Evolutionary conservation across 2,797 vertebrate species (phyloP).

Genomic region (Remorina albescens): DNA sequence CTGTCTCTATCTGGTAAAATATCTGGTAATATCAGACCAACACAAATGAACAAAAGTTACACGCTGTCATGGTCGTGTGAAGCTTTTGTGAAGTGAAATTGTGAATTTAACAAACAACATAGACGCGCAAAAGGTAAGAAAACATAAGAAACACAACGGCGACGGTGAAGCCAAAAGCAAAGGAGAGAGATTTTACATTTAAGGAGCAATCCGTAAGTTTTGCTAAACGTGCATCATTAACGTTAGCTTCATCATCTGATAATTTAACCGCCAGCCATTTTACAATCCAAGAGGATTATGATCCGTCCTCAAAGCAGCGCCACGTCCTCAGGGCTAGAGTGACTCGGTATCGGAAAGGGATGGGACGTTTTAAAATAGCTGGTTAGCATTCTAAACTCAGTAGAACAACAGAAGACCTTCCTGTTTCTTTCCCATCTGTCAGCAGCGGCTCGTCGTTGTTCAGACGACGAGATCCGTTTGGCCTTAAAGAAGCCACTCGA

Average conservation of each 20-base stretch:
- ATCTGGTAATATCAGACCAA: background rate
- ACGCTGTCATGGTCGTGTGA: background rate
- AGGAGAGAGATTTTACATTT: background rate
- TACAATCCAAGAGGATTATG: too few species aligned
- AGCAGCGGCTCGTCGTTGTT: conserved; percentile 2
- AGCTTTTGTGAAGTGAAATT: background rate
- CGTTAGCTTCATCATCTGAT: too few species aligned
- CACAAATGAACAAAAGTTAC: background rate
- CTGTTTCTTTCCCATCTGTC: conserved; percentile 1
- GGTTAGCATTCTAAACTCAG: background rate
- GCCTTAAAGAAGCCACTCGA: conserved; percentile 33
- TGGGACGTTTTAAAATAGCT: too few species aligned
- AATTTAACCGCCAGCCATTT: too few species aligned
- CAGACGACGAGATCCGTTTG: conserved; percentile 34
- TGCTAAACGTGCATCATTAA: too few species aligned
- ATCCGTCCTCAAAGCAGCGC: too few species aligned
- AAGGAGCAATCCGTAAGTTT: too few species aligned
- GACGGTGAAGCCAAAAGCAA: background rate
- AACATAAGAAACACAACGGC: background rate
- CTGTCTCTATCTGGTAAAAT: conserved; percentile 2
- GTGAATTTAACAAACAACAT: background rate
- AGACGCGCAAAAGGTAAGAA: background rate
- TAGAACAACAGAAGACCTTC: background rate
- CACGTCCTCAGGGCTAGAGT: too few species aligned
- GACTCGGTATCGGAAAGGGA: too few species aligned